Evolutionary conservation across 2,888 invertebrate species (phyloP).

Genomic region (Cabera pusaria): DNA sequence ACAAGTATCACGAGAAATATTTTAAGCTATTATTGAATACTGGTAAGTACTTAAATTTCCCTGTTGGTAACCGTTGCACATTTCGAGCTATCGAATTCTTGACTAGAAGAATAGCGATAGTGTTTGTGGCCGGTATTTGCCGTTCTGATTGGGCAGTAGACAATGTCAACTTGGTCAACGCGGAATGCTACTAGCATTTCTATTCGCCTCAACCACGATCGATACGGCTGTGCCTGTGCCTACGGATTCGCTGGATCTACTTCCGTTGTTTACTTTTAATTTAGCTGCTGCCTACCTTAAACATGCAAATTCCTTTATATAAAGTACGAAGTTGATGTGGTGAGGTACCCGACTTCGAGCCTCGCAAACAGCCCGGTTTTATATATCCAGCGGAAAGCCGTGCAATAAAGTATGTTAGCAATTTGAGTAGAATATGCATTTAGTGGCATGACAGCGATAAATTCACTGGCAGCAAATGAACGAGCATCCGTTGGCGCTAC

Average conservation of each 20-base stretch:
- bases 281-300: constrained; percentile 14
- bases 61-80: too few relatives aligned
- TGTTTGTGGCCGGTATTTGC: constrained; percentile 28
- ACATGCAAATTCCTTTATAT: constrained; percentile 23
- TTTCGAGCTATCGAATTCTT: too few relatives aligned
- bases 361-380: constrained; percentile 45
- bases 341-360: constrained; percentile 17
- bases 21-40: constrained; percentile 12
- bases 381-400: constrained; percentile 50
- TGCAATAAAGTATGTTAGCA: constrained; percentile 57
- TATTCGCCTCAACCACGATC: constrained; percentile 2
- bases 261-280: constrained; percentile 16
- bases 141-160: constrained; percentile 31
- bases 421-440: constrained; percentile 66
- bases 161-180: constrained; percentile 32
- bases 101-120: constrained; percentile 15
- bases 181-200: constrained; percentile 14
- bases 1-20: constrained; percentile 5
- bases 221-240: constrained; percentile 1
- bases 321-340: constrained; percentile 28
- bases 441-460: constrained; percentile 59
- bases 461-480: constrained; percentile 53
- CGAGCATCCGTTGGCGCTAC: constrained; percentile 51
- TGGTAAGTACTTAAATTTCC: too few relatives aligned
- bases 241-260: not conserved